phyloP scores from a whole-genome alignment of 2,113 vertebrate genomes.

The Speoplatyrhinus poulsoni region DNA sequence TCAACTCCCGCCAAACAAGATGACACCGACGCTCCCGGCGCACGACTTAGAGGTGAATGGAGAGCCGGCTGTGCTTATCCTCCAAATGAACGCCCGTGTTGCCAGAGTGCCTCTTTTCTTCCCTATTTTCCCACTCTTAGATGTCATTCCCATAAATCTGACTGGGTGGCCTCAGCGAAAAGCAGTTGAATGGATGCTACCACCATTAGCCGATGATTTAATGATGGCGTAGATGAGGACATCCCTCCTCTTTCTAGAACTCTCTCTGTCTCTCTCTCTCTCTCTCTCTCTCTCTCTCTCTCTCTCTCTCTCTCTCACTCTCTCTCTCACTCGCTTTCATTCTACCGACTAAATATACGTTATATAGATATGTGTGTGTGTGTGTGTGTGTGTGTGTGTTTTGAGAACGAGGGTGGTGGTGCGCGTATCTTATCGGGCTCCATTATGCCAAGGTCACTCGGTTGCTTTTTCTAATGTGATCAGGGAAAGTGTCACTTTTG shows the following conservation, averaged over 20 bases:
- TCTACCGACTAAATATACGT: slow-evolving; percentile 57
- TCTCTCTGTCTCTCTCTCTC: slow-evolving; percentile 47
- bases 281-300: slow-evolving; percentile 44
- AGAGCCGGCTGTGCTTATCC: slow-evolving; percentile 43
- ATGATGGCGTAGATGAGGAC: slow-evolving; percentile 68
- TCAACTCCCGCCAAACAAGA: slow-evolving; percentile 80
- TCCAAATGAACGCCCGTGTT: slow-evolving; percentile 23
- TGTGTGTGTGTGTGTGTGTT: slow-evolving; percentile 22
- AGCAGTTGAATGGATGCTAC: slow-evolving; percentile 65
- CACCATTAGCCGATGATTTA: slow-evolving; percentile 77
- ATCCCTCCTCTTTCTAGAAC: slow-evolving; percentile 65
- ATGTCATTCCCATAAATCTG: slow-evolving; percentile 57
- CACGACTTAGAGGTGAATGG: slow-evolving; percentile 74
- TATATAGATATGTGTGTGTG: slow-evolving; percentile 24
- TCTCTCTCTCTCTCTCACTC: slow-evolving; percentile 23
- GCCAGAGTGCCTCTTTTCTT: slow-evolving; percentile 15
- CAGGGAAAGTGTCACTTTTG: slow-evolving; percentile 79
- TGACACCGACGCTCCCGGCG: slow-evolving; percentile 67
- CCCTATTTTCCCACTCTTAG: slow-evolving; percentile 48
- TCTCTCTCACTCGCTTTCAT: slow-evolving; percentile 4
- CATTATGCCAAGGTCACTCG: slow-evolving; percentile 73
- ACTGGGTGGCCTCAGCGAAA: slow-evolving; percentile 30
- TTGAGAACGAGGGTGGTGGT: slow-evolving; percentile 64
- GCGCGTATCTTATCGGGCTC: slow-evolving; percentile 69
- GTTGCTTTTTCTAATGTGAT: slow-evolving; percentile 75